Evolutionary conservation across 2,888 invertebrate genomes (phyloP).

Genomic region (Chouioia cunea): DNA sequence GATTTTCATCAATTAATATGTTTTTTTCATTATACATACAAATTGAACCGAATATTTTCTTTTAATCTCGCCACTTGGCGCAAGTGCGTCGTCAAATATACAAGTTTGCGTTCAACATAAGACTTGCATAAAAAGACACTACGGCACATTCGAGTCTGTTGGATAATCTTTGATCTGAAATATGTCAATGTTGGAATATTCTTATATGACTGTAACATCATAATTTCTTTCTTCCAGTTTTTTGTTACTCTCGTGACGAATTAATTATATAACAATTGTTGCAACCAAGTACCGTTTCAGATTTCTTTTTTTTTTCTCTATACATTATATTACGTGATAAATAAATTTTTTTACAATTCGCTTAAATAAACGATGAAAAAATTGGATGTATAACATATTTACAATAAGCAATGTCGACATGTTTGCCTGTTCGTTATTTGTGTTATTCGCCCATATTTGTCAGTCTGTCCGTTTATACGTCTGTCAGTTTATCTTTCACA

Average conservation of each 20-base stretch:
- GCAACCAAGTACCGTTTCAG: slow-evolving; percentile 47
- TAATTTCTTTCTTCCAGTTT: slow-evolving; percentile 4
- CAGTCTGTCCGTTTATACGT: neutral
- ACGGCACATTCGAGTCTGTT: slow-evolving; percentile 72
- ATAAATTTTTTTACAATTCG: slow-evolving; percentile 49
- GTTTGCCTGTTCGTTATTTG: slow-evolving; percentile 39
- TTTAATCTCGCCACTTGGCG: slow-evolving; percentile 27
- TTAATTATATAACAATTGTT: slow-evolving; percentile 47
- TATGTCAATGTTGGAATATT: slow-evolving; percentile 33
- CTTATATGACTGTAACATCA: slow-evolving; percentile 12
- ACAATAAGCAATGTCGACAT: slow-evolving; percentile 49
- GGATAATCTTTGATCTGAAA: slow-evolving; percentile 38
- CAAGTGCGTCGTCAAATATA: slow-evolving; percentile 71
- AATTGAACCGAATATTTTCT: slow-evolving; percentile 44
- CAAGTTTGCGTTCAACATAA: slow-evolving; percentile 75
- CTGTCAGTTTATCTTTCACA: slow-evolving; percentile 11
- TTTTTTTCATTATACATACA: slow-evolving; percentile 47
- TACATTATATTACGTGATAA: slow-evolving; percentile 50
- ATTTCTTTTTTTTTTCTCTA: slow-evolving; percentile 37
- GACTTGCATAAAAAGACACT: slow-evolving; percentile 75
- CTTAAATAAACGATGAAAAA: slow-evolving; percentile 49
- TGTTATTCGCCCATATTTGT: too few species aligned
- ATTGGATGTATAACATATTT: slow-evolving; percentile 49
- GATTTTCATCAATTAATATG: slow-evolving; percentile 44
- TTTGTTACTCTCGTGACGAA: slow-evolving; percentile 23